phyloP scores from a whole-genome alignment of 92 coral and sea anemone genomes.

The Porites cylindrica region DNA sequence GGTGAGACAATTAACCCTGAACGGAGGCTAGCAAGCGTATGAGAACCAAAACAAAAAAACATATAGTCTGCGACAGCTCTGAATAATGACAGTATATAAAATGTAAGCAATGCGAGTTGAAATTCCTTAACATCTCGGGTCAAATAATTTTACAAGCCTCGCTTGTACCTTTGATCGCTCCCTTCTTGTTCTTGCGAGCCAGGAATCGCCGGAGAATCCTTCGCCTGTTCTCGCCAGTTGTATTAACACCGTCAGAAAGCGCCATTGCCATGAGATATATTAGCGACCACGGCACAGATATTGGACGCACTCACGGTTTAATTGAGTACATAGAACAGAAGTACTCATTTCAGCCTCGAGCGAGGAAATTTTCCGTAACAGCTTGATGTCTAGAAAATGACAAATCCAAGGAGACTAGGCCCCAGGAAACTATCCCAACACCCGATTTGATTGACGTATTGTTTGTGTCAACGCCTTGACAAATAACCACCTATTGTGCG shows the following conservation, averaged over 20 bases:
- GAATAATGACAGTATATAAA: slow-evolving; percentile 17
- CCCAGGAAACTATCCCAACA: slow-evolving; percentile 56
- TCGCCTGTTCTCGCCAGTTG: slow-evolving; percentile 75
- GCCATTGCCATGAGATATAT: slow-evolving; percentile 70
- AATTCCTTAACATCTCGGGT: slow-evolving; percentile 45
- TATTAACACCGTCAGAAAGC: slow-evolving; percentile 67
- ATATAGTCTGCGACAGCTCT: background rate
- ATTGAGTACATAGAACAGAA: slow-evolving; percentile 38
- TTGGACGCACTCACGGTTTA: slow-evolving; percentile 38
- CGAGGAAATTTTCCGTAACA: slow-evolving; percentile 36
- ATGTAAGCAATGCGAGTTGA: slow-evolving; percentile 27
- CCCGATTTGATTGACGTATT: slow-evolving; percentile 50
- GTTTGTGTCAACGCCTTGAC: slow-evolving; percentile 61
- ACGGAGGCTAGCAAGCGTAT: background rate
- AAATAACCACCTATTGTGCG: slow-evolving; percentile 44
- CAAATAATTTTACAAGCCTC: slow-evolving; percentile 2
- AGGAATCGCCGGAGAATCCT: slow-evolving; percentile 89
- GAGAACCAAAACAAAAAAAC: slow-evolving; percentile 6
- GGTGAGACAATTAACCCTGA: background rate
- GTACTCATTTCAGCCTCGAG: slow-evolving; percentile 42
- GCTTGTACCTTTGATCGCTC: slow-evolving; percentile 81
- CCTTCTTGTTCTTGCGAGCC: slow-evolving; percentile 86
- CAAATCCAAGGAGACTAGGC: slow-evolving; percentile 53
- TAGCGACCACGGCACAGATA: slow-evolving; percentile 23
- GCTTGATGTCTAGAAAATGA: slow-evolving; percentile 28